A percentile compares a stretch with the other conserved stretches of the same genome.
phyloP scores from a whole-genome alignment of 2,113 vertebrate species.

The Kryptolebias marmoratus region DNA sequence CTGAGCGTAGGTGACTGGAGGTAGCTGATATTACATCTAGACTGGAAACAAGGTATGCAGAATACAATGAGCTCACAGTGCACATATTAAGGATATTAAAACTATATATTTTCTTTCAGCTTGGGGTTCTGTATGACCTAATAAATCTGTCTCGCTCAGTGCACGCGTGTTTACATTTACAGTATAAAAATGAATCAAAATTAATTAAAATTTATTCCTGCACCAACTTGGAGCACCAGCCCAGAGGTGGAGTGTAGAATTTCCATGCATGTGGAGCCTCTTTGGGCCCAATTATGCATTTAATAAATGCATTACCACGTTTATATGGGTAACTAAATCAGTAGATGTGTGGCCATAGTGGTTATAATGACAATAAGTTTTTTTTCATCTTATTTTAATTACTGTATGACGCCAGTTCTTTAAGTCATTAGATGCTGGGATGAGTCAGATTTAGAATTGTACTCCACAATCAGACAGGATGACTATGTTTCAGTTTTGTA shows the following conservation, averaged over 20 bases:
- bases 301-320: conserved; percentile 10
- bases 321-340: conserved; percentile 17
- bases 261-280: conserved; percentile 6
- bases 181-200: conserved; percentile 33
- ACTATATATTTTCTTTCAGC: conserved; percentile 37
- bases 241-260: conserved; percentile 1
- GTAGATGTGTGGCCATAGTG: conserved; percentile 3
- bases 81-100: conserved; percentile 47
- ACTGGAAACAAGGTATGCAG: conserved; percentile 22
- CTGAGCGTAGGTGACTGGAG: conserved; percentile 51
- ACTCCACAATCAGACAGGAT: not conserved
- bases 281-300: conserved; percentile 19
- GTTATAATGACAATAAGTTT: not conserved
- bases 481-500: not conserved
- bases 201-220: conserved; percentile 29
- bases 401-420: not conserved
- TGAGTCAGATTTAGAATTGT: conserved; percentile 5
- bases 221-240: conserved; percentile 10
- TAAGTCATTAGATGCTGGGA: not conserved
- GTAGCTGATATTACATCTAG: conserved; percentile 54
- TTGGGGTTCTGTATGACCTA: conserved; percentile 10
- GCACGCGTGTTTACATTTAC: conserved; percentile 48
- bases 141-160: conserved; percentile 28
- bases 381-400: conserved; percentile 2
- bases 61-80: conserved; percentile 32